Conservation (phyloP, 2,113 vertebrate genomes). For the Coptodon bakossiorum region DNA sequence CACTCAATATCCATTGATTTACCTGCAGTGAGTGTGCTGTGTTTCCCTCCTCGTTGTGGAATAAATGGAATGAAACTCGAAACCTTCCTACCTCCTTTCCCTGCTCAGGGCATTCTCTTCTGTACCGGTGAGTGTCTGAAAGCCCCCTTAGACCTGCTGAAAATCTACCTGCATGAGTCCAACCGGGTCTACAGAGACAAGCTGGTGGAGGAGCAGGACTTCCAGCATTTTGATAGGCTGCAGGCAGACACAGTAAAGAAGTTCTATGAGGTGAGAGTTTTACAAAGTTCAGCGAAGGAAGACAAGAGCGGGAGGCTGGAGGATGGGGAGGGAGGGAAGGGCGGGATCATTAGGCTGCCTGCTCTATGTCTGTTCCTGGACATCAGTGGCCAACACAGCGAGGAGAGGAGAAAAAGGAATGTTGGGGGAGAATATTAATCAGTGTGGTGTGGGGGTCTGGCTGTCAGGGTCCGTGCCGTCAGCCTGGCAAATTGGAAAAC, state of each 20-base stretch:
- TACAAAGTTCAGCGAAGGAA: constrained; percentile 26
- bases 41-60: not conserved
- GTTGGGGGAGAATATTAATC: constrained; percentile 57
- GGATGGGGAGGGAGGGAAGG: not conserved
- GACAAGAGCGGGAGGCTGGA: not conserved
- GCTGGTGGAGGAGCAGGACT: constrained; percentile 82
- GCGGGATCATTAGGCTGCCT: constrained; percentile 42
- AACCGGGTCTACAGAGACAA: constrained; percentile 86
- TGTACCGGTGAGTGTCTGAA: constrained; percentile 79
- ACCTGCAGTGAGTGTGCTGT: not conserved
- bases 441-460: constrained; percentile 27
- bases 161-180: constrained; percentile 87
- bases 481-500: constrained; percentile 68
- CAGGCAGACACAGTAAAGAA: constrained; percentile 80
- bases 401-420: constrained; percentile 16
- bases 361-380: constrained; percentile 37
- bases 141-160: constrained; percentile 76
- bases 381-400: constrained; percentile 42
- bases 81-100: not conserved
- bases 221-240: constrained; percentile 81
- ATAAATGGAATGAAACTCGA: constrained; percentile 12
- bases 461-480: constrained; percentile 61
- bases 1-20: constrained; percentile 26
- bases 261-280: constrained; percentile 78
- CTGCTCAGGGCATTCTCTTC: constrained; percentile 82